A percentile compares a stretch with the other conserved stretches of the same genome.
phyloP scores from a whole-genome alignment of 2,888 invertebrate genomes.

The Mythimna ferrago region DNA sequence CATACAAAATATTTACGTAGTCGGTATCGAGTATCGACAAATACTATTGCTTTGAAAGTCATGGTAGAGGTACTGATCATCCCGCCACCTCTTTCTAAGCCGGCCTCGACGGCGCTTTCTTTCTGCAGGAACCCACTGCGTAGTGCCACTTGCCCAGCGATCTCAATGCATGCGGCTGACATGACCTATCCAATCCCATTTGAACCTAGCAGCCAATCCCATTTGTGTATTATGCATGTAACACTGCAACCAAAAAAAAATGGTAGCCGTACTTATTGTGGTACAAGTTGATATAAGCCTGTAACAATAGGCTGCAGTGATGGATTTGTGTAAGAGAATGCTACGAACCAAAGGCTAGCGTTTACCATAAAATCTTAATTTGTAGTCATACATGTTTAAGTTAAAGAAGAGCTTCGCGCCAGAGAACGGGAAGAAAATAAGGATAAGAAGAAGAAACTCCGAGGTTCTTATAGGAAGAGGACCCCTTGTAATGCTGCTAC shows the following conservation, averaged over 20 bases:
- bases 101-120: too few species aligned
- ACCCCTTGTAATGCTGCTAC: slow-evolving; percentile 92
- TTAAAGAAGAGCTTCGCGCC: slow-evolving; percentile 95
- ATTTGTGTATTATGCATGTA: background rate
- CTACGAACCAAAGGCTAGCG: background rate
- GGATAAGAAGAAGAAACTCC: slow-evolving; percentile 95
- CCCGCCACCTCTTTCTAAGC: too few species aligned
- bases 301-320: background rate
- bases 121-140: too few species aligned
- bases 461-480: slow-evolving; percentile 92
- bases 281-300: background rate
- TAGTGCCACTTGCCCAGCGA: too few species aligned
- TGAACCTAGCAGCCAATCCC: too few species aligned
- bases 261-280: background rate
- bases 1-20: too few species aligned
- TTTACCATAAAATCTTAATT: slow-evolving; percentile 45
- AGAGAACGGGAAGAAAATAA: slow-evolving; percentile 97
- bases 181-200: too few species aligned
- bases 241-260: background rate
- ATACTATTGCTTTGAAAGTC: too few species aligned
- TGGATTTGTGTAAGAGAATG: too few species aligned
- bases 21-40: too few species aligned
- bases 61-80: too few species aligned
- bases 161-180: too few species aligned
- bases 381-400: slow-evolving; percentile 80